These are phyloP conservation scores for cattle (Bos taurus) DNA, from an alignment of 2,113 vertebrate genomes.

Conservation along the genomic window ARS-UCD2.0 NC_037336.1:85817501-85818000, in stretches of 20 bases:
- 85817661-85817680: not conserved
- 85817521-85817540: not conserved
- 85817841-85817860: constrained; percentile 65
- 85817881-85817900: constrained; percentile 62
- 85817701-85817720: not conserved
- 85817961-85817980: constrained; percentile 71
- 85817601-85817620: not conserved
- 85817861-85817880: constrained; percentile 7
- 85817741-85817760: not conserved
- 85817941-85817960: constrained; percentile 81
- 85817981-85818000: constrained; percentile 69
- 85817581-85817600: not conserved
- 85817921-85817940: constrained; percentile 83
- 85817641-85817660: not conserved
- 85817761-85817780: not conserved
- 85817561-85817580: not conserved
- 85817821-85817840: constrained; percentile 75
- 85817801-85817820: constrained; percentile 13
- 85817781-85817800: not conserved
- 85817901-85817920: constrained; percentile 74
- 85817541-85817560: not conserved
- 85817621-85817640: not conserved
- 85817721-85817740: not conserved
- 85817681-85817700: not conserved
- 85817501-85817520: not conserved